phyloP scores from a whole-genome alignment of 2,888 invertebrate genomes.

The Gasteruption jaculator region DNA sequence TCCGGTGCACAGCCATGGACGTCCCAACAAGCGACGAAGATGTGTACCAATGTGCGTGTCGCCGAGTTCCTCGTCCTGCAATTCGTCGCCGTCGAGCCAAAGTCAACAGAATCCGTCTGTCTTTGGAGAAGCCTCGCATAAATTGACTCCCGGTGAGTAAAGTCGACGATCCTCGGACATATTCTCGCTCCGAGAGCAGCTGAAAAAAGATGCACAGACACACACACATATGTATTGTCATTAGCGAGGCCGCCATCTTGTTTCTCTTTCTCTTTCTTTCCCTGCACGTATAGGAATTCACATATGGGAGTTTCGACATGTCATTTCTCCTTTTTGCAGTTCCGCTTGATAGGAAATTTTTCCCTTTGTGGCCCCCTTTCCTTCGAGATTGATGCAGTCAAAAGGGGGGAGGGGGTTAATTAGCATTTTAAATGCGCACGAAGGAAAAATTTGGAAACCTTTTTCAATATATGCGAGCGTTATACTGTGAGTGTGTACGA shows the following conservation, averaged over 20 bases:
- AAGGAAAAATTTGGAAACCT: no score
- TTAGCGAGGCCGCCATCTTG: slow-evolving; percentile 6
- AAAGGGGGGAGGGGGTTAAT: no score
- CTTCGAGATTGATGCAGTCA: no score
- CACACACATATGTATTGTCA: neutral
- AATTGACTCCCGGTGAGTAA: slow-evolving; percentile 83
- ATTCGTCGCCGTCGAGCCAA: slow-evolving; percentile 42
- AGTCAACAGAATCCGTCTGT: slow-evolving; percentile 62
- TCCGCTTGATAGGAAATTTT: no score
- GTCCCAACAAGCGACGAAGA: slow-evolving; percentile 85
- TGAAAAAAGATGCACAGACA: no score
- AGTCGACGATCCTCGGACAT: slow-evolving; percentile 36
- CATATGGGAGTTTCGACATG: neutral
- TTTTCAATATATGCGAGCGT: no score
- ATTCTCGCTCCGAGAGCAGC: no score
- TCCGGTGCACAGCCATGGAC: slow-evolving; percentile 74
- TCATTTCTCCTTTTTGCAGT: slow-evolving; percentile 2
- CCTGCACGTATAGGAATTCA: neutral
- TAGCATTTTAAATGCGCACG: no score
- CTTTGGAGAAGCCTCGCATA: slow-evolving; percentile 80
- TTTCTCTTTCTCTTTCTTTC: slow-evolving; percentile 4
- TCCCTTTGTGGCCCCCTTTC: no score
- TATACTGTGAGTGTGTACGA: no score
- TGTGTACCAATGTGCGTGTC: slow-evolving; percentile 83
- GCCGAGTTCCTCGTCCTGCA: slow-evolving; percentile 49